Conservation (phyloP, 2,888 invertebrate genomes). For the Ecliptopera silaceata region DNA sequence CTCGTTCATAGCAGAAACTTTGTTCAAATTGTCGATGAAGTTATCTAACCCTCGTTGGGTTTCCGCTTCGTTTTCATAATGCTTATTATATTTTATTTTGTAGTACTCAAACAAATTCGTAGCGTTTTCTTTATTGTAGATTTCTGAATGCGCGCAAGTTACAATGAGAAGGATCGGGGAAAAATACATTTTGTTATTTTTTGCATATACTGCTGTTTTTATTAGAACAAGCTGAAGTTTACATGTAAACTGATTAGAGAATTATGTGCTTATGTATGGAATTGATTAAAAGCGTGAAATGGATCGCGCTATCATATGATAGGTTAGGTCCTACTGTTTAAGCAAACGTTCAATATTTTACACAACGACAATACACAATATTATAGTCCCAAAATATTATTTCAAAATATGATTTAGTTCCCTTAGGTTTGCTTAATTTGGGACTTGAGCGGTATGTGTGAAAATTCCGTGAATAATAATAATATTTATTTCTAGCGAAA, state of each 20-base stretch:
- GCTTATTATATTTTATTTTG: slow-evolving; percentile 51
- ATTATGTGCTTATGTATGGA: neutral
- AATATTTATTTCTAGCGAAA: too few relatives aligned
- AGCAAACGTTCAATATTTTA: too few relatives aligned
- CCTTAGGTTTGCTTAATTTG: too few relatives aligned
- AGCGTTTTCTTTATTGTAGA: slow-evolving; percentile 11
- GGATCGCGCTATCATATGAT: too few relatives aligned
- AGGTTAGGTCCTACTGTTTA: too few relatives aligned
- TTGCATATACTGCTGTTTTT: neutral
- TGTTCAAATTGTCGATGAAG: slow-evolving; percentile 53
- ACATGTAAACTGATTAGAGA: neutral
- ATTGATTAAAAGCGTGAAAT: neutral
- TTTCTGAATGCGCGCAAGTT: slow-evolving; percentile 8
- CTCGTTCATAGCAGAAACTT: slow-evolving; percentile 48
- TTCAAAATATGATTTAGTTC: too few relatives aligned
- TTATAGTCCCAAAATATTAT: too few relatives aligned
- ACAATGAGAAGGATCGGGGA: slow-evolving; percentile 7
- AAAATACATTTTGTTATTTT: slow-evolving; percentile 5
- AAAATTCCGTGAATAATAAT: too few relatives aligned
- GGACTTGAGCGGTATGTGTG: too few relatives aligned
- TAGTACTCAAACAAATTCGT: slow-evolving; percentile 47
- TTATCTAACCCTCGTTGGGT: slow-evolving; percentile 45
- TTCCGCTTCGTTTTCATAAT: slow-evolving; percentile 41
- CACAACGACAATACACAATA: too few relatives aligned
- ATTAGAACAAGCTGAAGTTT: too few relatives aligned